Evolutionary conservation across 2,113 vertebrate genomes (phyloP), one percentile per base, ranked within the genome.

Genomic region (Gambusia holbrooki): DNA sequence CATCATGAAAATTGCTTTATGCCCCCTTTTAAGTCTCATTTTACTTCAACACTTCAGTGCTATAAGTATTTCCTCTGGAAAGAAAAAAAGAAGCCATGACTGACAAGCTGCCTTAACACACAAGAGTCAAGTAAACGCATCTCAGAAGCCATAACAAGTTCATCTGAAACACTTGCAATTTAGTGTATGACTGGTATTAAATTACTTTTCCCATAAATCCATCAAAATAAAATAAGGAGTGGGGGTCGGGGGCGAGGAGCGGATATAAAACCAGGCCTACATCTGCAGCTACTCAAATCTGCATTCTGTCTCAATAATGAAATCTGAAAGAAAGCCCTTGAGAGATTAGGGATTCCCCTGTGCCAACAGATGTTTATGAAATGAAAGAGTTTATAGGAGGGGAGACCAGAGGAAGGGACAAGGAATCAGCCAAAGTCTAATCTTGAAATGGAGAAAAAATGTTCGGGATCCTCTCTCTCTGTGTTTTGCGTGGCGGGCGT

Each of bases 361-460:
- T 84, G 89, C 91, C 90, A 90, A 82, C 90, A 91, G 89, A 92
- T 92, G 92, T 92, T 93, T 90, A 79, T 83, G 87, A 86, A 90
- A 92, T 89, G 84, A 92, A 91, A 90, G 87, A 76, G 80, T 89
- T 88, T 82, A 30, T 81, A 81, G 84, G 76, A 74, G 80, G 73
- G 28, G 28, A 71, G 66, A 68, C 65, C 3, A 19, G 83, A 69
- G 77, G 80, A 60, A 76, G 79, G 71, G 82, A 68, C 82, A 79
- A 74, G 79, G 74, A 86, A 85, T 77, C 77, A 86, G 65, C 70
- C 76, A 51, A 71, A 89, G 80, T 85, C 87, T 88, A 93, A 93
- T 93, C 90, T 91, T 82, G 85, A 89, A 87, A 90, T 89, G 85
- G 85, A 82, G 75, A 73, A 68, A 79, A 74, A 80, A 82, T 32